Percentiles rank a stretch among this genome's conserved stretches.
Evolutionary conservation across 2,888 invertebrate genomes (phyloP).

Genomic region (Mimas tiliae): DNA sequence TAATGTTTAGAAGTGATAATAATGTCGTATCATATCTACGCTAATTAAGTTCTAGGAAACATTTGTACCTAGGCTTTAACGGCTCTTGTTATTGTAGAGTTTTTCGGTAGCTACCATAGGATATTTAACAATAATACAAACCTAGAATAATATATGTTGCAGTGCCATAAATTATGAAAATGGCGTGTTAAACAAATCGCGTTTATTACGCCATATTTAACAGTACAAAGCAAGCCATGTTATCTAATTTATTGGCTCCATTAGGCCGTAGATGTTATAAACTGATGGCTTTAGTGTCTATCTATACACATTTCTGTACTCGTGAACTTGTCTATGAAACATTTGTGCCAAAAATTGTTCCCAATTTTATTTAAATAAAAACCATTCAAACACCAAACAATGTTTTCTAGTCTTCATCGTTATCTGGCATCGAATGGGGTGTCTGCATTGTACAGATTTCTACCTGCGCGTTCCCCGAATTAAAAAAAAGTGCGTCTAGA

Average conservation of each 20-base stretch:
- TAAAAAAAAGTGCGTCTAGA: constrained; percentile 75
- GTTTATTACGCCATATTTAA: constrained; percentile 10
- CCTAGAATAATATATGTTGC: not conserved
- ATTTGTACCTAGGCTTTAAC: not conserved
- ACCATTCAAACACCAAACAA: constrained; percentile 24
- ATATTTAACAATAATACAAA: not conserved
- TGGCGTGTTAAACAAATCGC: constrained; percentile 4
- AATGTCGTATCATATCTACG: constrained; percentile 1
- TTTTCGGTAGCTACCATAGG: constrained; percentile 1
- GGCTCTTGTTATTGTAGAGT: constrained; percentile 3
- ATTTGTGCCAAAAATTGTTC: constrained; percentile 28
- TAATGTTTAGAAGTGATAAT: constrained; percentile 21
- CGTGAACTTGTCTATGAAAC: constrained; percentile 6
- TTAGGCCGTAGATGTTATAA: not conserved
- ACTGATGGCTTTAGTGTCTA: constrained; percentile 1
- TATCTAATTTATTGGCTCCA: constrained; percentile 11
- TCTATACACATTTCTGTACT: constrained; percentile 2
- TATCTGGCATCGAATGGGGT: constrained; percentile 26
- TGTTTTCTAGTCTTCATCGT: constrained; percentile 25
- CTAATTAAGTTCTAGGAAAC: not conserved
- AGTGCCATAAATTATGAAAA: not conserved
- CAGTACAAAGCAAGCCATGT: constrained; percentile 17
- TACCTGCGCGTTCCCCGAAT: constrained; percentile 77
- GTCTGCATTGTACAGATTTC: constrained; percentile 52
- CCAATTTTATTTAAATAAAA: constrained; percentile 25